phyloP scores from a whole-genome alignment of 2,888 invertebrate genomes.

The Smittia sp. region DNA sequence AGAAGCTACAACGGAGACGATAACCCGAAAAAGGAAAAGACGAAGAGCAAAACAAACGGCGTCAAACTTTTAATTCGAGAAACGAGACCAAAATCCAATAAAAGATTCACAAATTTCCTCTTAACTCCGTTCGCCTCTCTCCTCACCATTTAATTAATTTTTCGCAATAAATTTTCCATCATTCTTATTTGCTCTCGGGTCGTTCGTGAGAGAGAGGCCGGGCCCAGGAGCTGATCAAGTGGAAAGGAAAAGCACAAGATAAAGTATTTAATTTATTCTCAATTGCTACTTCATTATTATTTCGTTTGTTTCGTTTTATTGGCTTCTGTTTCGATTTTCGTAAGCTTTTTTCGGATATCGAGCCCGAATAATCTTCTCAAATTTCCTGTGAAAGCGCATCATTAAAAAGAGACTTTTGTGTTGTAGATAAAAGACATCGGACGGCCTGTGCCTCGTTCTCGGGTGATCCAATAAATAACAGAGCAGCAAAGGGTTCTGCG shows the following conservation, averaged over 20 bases:
- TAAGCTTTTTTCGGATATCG: neutral
- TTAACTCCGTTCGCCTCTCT: neutral
- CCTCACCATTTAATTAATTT: constrained; percentile 27
- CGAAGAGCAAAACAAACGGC: constrained; percentile 16
- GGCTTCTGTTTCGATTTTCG: constrained; percentile 9
- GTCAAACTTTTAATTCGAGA: constrained; percentile 22
- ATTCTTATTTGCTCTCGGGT: constrained; percentile 11
- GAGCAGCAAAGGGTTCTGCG: neutral
- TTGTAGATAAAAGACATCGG: neutral
- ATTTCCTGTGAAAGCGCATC: constrained; percentile 12
- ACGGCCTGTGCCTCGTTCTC: neutral
- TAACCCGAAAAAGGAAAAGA: constrained; percentile 6
- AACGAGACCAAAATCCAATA: constrained; percentile 21
- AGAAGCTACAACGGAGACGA: constrained; percentile 1
- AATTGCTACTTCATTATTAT: constrained; percentile 12
- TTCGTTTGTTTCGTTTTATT: constrained; percentile 2
- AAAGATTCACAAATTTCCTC: constrained; percentile 21
- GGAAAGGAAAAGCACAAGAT: neutral
- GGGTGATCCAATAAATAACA: neutral
- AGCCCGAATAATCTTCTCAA: neutral
- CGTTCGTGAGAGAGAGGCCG: neutral
- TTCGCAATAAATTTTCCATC: constrained; percentile 26
- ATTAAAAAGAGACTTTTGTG: neutral
- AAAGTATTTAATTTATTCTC: constrained; percentile 1
- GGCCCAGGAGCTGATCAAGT: neutral